These are phyloP conservation scores for Cryptocephalus primarius DNA, from an alignment of 2,888 invertebrate genomes.

Conservation along the genomic window DNA sequence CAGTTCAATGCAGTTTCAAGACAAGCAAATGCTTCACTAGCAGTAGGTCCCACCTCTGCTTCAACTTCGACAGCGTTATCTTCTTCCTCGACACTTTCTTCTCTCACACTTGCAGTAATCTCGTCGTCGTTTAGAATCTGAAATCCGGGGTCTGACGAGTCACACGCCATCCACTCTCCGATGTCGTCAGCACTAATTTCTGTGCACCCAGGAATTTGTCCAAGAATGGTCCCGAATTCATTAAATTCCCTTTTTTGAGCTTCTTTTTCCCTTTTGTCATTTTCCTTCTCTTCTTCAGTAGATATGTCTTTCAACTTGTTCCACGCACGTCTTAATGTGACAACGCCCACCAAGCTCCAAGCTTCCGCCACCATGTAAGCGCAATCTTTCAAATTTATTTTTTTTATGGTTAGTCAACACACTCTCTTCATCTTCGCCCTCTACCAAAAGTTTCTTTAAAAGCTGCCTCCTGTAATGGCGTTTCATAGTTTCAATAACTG, in stretches of 20 bases:
- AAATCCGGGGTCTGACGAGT: background rate
- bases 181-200: background rate
- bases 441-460: background rate
- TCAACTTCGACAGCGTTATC: background rate
- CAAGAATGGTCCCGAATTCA: too few relatives aligned
- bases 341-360: background rate
- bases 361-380: background rate
- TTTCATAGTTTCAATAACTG: background rate
- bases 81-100: background rate
- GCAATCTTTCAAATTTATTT: background rate
- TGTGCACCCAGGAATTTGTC: background rate
- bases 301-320: too few relatives aligned
- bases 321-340: too few relatives aligned
- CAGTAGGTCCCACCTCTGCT: background rate
- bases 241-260: too few relatives aligned
- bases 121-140: background rate
- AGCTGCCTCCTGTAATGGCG: background rate
- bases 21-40: background rate
- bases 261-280: too few relatives aligned
- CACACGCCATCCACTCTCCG: background rate
- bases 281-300: too few relatives aligned
- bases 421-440: background rate
- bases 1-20: background rate
- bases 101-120: background rate
- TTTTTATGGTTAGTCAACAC: too few relatives aligned